These are phyloP conservation scores for Champsocephalus gunnari DNA, from an alignment of 2,797 vertebrate genomes.

Conservation along the genomic window DNA sequence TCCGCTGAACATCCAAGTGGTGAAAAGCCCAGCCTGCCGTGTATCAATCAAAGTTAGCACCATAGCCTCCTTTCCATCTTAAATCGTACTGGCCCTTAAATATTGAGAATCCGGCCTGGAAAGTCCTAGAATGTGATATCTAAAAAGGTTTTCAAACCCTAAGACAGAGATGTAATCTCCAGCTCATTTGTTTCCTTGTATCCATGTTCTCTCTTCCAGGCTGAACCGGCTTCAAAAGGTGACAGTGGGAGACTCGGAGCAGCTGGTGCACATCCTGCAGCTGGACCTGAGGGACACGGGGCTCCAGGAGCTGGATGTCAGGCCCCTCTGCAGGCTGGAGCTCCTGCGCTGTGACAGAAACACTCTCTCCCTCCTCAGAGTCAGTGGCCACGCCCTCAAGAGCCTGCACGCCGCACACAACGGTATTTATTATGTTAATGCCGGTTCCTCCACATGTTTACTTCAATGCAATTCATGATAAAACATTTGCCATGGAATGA, in stretches of 20 bases:
- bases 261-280: slow-evolving; percentile 91
- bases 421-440: slow-evolving; percentile 73
- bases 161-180: too few species aligned
- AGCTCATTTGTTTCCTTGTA: not conserved
- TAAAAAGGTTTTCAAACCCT: too few species aligned
- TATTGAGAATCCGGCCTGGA: too few species aligned
- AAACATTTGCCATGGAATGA: too few species aligned
- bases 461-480: too few species aligned
- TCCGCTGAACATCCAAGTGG: too few species aligned
- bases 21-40: too few species aligned
- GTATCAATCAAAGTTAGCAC: too few species aligned
- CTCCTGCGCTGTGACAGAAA: slow-evolving; percentile 97
- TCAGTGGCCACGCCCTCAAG: slow-evolving; percentile 90
- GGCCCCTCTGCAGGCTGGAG: slow-evolving; percentile 89
- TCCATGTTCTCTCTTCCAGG: slow-evolving; percentile 69
- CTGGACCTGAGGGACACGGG: slow-evolving; percentile 93
- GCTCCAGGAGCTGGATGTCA: slow-evolving; percentile 89
- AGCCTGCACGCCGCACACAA: slow-evolving; percentile 91
- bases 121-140: too few species aligned
- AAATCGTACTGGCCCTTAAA: too few species aligned
- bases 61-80: too few species aligned
- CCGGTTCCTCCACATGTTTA: too few species aligned
- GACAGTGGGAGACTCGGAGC: slow-evolving; percentile 83
- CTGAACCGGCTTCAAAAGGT: slow-evolving; percentile 89
- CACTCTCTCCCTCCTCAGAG: slow-evolving; percentile 84